Conservation (phyloP, 2,113 vertebrate genomes). For the Chlorodrepanis virens region DNA sequence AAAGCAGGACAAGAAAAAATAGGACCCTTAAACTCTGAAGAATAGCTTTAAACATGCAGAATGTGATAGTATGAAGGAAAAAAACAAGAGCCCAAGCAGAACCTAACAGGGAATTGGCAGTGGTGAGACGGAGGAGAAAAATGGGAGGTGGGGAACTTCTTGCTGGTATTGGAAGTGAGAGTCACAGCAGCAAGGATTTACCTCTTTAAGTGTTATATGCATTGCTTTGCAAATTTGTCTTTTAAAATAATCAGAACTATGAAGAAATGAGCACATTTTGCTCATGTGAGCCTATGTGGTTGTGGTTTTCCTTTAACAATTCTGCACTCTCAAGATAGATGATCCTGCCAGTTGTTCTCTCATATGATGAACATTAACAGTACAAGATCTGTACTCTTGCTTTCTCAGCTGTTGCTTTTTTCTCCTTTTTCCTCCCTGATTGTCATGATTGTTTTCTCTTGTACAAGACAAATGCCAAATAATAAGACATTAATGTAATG, state of each 20-base stretch:
- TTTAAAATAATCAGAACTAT: not conserved
- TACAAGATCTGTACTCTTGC: not conserved
- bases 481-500: not conserved
- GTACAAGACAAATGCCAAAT: not conserved
- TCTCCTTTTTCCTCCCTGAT: not conserved
- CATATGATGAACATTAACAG: not conserved
- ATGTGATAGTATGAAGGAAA: not conserved
- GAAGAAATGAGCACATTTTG: not conserved
- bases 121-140: not conserved
- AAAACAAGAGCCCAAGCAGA: not conserved
- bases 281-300: not conserved
- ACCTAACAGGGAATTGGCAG: not conserved
- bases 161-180: not conserved
- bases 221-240: not conserved
- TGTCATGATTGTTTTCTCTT: not conserved
- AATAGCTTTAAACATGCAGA: not conserved
- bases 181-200: not conserved
- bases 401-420: not conserved
- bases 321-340: not conserved
- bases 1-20: not conserved
- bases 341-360: not conserved
- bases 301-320: not conserved
- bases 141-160: not conserved
- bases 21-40: not conserved
- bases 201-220: not conserved